Evolutionary conservation across 1,140 invertebrate species (phyloP).

Genomic region (Neodiprion virginianus): DNA sequence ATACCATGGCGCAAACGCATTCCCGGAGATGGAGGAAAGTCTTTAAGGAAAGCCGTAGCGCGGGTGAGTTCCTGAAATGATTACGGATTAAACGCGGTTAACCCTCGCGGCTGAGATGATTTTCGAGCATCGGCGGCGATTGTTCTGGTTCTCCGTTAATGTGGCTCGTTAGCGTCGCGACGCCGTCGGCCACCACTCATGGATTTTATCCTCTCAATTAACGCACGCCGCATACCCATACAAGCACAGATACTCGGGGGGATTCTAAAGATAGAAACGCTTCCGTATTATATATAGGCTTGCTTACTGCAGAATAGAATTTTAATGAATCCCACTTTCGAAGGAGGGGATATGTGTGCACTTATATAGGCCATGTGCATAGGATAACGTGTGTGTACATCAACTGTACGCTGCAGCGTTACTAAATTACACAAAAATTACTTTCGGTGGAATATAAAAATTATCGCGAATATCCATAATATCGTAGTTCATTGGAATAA

Average conservation of each 20-base stretch:
- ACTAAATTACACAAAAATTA: too few relatives aligned
- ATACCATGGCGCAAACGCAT: too few relatives aligned
- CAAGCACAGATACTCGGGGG: background rate
- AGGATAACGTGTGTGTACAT: too few relatives aligned
- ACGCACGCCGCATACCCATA: background rate
- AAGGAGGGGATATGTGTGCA: background rate
- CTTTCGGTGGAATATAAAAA: too few relatives aligned
- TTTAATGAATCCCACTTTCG: slow-evolving; percentile 3
- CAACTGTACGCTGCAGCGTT: too few relatives aligned
- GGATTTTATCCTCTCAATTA: slow-evolving; percentile 7
- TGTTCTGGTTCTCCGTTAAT: background rate
- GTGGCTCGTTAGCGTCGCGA: background rate
- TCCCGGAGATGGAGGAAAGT: too few relatives aligned
- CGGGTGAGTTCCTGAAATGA: background rate
- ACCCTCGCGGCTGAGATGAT: background rate
- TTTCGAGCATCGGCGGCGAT: background rate
- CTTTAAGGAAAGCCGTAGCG: background rate
- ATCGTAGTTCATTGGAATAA: too few relatives aligned
- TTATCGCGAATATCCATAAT: too few relatives aligned
- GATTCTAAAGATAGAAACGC: background rate
- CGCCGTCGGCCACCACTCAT: slow-evolving; percentile 2
- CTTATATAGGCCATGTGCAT: too few relatives aligned
- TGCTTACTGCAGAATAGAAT: background rate
- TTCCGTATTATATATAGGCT: background rate
- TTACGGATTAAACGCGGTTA: background rate